A percentile compares a stretch with the other conserved stretches of the same genome.
phyloP scores from a whole-genome alignment of 1,140 invertebrate species.

The Drosophila insularis region DNA sequence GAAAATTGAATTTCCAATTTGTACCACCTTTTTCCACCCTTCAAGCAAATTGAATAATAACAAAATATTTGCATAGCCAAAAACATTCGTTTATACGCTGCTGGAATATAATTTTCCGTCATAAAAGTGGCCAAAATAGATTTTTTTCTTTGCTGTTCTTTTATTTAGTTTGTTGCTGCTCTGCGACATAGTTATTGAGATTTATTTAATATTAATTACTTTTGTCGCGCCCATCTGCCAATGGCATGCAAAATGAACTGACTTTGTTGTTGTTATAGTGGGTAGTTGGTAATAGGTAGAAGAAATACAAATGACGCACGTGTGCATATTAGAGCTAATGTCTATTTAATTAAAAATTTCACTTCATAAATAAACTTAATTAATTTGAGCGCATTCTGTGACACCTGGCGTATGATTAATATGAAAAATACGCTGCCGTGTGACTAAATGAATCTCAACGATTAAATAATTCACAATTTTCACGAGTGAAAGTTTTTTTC shows the following conservation, averaged over 20 bases:
- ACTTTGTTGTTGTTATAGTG: background rate
- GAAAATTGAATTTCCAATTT: constrained; percentile 40
- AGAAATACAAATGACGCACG: constrained; percentile 3
- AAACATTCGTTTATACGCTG: constrained; percentile 51
- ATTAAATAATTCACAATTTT: background rate
- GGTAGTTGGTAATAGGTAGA: background rate
- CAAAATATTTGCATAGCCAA: constrained; percentile 64
- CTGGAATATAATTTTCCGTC: constrained; percentile 22
- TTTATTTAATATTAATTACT: constrained; percentile 73
- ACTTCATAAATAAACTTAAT: constrained; percentile 73
- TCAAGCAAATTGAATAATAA: constrained; percentile 55
- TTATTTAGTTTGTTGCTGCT: constrained; percentile 9
- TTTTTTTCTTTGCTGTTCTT: constrained; percentile 6
- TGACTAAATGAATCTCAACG: constrained; percentile 5
- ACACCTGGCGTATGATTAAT: constrained; percentile 77
- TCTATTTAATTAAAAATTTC: constrained; percentile 72
- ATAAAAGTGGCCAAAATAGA: background rate
- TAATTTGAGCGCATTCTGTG: constrained; percentile 50
- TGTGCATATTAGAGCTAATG: constrained; percentile 34
- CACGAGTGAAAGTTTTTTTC: too few relatives aligned
- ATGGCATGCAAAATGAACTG: constrained; percentile 24
- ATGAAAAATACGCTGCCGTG: constrained; percentile 13
- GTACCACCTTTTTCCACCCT: too few relatives aligned
- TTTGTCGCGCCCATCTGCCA: constrained; percentile 60
- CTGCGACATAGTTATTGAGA: constrained; percentile 40